phyloP scores from a whole-genome alignment of 1,140 invertebrate species.

The Thaumetopoea pityocampa region DNA sequence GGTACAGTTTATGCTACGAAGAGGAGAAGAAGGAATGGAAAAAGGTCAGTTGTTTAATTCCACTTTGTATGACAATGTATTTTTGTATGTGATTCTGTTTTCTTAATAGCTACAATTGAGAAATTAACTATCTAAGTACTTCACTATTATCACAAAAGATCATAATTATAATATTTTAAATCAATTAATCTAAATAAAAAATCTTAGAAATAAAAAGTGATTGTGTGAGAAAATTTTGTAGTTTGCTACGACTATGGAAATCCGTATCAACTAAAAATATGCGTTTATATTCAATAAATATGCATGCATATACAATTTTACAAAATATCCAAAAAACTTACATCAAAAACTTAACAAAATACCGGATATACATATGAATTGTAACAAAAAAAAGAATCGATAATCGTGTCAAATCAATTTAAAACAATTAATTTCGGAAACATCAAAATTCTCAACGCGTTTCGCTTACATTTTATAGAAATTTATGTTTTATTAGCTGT shows the following conservation, averaged over 20 bases:
- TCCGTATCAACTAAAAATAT: no score
- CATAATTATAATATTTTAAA: no score
- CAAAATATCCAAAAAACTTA: constrained; percentile 2
- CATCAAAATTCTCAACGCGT: constrained; percentile 15
- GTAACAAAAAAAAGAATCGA: constrained; percentile 21
- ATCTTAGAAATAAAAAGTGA: no score
- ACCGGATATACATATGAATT: constrained; percentile 20
- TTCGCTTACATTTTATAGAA: constrained; percentile 11
- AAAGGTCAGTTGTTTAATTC: constrained; percentile 81
- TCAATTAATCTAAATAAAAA: no score
- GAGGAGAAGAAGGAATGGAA: constrained; percentile 92
- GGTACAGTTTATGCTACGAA: constrained; percentile 97
- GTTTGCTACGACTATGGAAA: no score
- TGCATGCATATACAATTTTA: no score
- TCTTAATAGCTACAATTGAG: no score
- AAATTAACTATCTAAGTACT: no score
- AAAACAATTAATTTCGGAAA: constrained; percentile 24
- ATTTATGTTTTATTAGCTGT: constrained; percentile 9
- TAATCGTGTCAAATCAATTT: constrained; percentile 40
- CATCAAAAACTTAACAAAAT: constrained; percentile 6
- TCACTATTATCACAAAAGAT: no score
- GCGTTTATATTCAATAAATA: constrained; percentile 4
- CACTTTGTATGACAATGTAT: background rate
- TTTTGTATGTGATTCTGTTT: no score
- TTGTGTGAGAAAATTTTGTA: no score